Base-by-base conservation (phyloP, 2,113 vertebrate species). In the Limanda limanda region DNA sequence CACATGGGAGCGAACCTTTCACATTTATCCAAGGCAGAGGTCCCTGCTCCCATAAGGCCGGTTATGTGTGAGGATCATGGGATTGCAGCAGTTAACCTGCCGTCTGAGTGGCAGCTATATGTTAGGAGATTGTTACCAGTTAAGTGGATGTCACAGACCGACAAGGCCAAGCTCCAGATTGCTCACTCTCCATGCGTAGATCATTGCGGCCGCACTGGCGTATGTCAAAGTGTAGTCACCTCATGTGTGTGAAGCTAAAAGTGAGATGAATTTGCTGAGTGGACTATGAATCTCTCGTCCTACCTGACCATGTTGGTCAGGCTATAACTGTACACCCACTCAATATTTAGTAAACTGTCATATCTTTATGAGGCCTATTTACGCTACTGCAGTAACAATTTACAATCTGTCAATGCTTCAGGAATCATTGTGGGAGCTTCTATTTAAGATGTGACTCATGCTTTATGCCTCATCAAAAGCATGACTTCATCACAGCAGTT, bases 91-190 rank as follows among this genome's bases (percentile, higher is more conserved):
- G 68, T 86, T 90, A 86, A 91, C 68, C 85, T 74, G 62, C 3
- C 61, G 71, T 75, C 64, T 86, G 31, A 87, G 78, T 71, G 68
- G 79, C 84, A 70, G 70, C 75, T 68, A 13, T 76, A 52, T 73
- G 66, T 68, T 56, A 10, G 59, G 61, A 51, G 60, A 81, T 73
- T 1, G 48, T 78, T 72, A 65, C 59, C 74, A 73, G 76, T 90
- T 78, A 90, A 81, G 66, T 62, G 18, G 57, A 84, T 88, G 86
- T 88, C 74, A 70, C 81, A 78, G 89, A 83, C 52, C 20, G 25
- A 48, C 79, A 86, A 86, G 73, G 84, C 69, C 76, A 62, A 76
- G 62, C 68, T 45, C 18, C 52, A 57, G 64, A 85, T 90, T 35
- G 51, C 67, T 82, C 78, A 58, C 60, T 58, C 10, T 31, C 55